phyloP scores from a whole-genome alignment of 23 tunicate species.

The Trididemnum miniatum region DNA sequence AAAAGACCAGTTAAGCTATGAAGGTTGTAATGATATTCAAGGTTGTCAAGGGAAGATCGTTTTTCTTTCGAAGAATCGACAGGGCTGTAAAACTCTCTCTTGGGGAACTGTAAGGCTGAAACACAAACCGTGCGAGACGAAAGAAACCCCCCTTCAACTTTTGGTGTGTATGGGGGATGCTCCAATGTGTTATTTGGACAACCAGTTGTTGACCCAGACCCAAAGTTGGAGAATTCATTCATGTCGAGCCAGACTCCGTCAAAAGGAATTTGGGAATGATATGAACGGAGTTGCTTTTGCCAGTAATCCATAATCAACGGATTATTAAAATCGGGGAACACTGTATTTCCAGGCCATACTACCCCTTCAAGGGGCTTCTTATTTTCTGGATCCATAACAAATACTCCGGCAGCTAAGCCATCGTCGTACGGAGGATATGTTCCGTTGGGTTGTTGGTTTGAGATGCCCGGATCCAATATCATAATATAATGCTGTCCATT shows the following conservation, averaged over 20 bases:
- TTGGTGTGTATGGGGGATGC: constrained; percentile 83
- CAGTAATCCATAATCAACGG: constrained; percentile 53
- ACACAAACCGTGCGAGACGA: constrained; percentile 62
- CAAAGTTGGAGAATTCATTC: constrained; percentile 96
- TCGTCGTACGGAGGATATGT: constrained; percentile 77
- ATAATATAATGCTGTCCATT: constrained; percentile 93
- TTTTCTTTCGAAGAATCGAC: background rate
- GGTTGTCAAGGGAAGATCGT: constrained; percentile 26
- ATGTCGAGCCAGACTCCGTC: constrained; percentile 99
- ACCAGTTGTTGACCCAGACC: constrained; percentile 69
- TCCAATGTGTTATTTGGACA: constrained; percentile 59
- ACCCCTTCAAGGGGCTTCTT: constrained; percentile 61
- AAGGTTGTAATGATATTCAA: constrained; percentile 50
- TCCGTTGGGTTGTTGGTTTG: constrained; percentile 44
- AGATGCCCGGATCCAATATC: constrained; percentile 96
- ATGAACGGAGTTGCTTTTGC: constrained; percentile 51
- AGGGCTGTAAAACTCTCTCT: background rate
- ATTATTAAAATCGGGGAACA: constrained; percentile 87
- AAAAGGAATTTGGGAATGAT: constrained; percentile 61
- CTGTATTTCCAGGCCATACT: constrained; percentile 98
- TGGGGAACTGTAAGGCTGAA: constrained; percentile 2
- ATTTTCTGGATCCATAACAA: constrained; percentile 37
- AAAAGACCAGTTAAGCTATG: constrained; percentile 81
- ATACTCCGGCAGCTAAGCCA: constrained; percentile 46
- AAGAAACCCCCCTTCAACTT: constrained; percentile 48